phyloP scores from a whole-genome alignment of 2,113 vertebrate species.

The Channa maculata region DNA sequence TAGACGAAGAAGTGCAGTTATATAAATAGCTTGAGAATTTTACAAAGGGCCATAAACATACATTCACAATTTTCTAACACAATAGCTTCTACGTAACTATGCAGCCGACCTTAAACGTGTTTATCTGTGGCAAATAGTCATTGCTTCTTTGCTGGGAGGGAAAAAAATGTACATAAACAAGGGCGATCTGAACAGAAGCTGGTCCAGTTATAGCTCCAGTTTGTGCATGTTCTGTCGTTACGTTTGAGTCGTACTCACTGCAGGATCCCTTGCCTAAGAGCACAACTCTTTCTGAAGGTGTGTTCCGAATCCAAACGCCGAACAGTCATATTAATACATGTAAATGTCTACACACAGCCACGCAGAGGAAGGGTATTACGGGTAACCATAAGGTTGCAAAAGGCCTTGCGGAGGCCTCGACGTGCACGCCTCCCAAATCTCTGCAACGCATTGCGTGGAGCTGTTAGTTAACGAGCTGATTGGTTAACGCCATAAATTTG shows the following conservation, averaged over 20 bases:
- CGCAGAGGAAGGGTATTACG: too few relatives aligned
- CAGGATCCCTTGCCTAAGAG: too few relatives aligned
- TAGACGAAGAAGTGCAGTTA: conserved; percentile 53
- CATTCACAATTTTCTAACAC: conserved; percentile 16
- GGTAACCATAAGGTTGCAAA: too few relatives aligned
- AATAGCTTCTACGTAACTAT: not conserved
- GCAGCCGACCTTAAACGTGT: not conserved
- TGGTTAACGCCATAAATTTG: too few relatives aligned
- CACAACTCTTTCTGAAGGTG: too few relatives aligned
- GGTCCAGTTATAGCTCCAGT: not conserved
- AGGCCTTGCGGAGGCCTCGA: too few relatives aligned
- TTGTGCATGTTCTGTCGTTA: not conserved
- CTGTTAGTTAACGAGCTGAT: too few relatives aligned
- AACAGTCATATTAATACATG: too few relatives aligned
- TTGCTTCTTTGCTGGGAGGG: not conserved
- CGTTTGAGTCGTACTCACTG: not conserved
- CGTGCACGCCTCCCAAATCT: too few relatives aligned
- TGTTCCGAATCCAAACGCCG: too few relatives aligned
- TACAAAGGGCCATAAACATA: not conserved
- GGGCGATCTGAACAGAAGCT: not conserved
- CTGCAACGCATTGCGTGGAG: too few relatives aligned
- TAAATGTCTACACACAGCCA: too few relatives aligned
- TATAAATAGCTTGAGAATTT: conserved; percentile 36
- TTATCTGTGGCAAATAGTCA: not conserved
- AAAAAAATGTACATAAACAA: conserved; percentile 1